phyloP scores from a whole-genome alignment of 92 coral and sea anemone genomes.

The Montipora capitata region DNA sequence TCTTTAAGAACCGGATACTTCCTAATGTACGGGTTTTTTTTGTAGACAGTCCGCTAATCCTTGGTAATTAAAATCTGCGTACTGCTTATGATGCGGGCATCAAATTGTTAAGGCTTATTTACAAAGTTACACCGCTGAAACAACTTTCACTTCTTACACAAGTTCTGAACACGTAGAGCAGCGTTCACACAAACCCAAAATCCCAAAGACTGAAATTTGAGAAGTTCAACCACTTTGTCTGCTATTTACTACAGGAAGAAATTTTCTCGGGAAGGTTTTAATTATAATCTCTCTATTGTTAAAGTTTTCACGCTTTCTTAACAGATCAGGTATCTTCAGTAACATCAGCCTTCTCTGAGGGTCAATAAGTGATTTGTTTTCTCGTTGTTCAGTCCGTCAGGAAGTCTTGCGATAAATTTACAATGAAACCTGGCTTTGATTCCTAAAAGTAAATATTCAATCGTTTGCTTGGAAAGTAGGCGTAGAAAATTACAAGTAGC shows the following conservation, averaged over 20 bases:
- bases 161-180: neutral
- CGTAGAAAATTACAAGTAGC: no score
- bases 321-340: neutral
- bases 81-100: neutral
- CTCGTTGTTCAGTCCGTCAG: neutral
- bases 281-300: neutral
- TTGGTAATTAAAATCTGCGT: slow-evolving; percentile 37
- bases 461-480: slow-evolving; percentile 4
- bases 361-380: neutral
- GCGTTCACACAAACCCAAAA: neutral
- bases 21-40: neutral
- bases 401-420: neutral
- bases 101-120: slow-evolving; percentile 15
- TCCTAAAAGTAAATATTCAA: neutral
- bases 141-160: neutral
- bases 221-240: neutral
- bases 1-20: neutral
- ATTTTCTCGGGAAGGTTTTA: neutral
- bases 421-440: neutral
- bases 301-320: slow-evolving; percentile 12
- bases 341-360: neutral
- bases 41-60: slow-evolving; percentile 31
- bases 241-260: neutral
- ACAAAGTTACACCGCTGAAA: slow-evolving; percentile 11
- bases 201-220: neutral